Percentiles rank a stretch among this genome's conserved stretches.
These are phyloP conservation scores for Hydrolagus colliei DNA, from an alignment of 2,797 vertebrate genomes.

Conservation along the genomic window DNA sequence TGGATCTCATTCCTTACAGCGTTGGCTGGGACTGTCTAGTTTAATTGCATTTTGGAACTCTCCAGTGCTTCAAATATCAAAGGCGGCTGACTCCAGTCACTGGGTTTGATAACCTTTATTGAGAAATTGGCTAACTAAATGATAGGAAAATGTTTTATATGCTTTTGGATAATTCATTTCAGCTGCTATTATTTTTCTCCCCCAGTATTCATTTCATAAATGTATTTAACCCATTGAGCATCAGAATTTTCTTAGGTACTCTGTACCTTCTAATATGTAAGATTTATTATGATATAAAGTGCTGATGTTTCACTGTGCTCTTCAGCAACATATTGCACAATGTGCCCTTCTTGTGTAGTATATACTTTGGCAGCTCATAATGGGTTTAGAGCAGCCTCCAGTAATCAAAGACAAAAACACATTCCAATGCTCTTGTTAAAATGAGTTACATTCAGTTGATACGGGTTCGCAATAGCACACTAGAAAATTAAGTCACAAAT, in stretches of 20 bases:
- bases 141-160: not conserved
- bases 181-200: no score
- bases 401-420: not conserved
- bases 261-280: no score
- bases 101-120: not conserved
- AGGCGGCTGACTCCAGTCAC: not conserved
- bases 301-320: no score
- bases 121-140: not conserved
- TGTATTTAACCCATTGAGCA: not conserved
- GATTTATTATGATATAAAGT: no score
- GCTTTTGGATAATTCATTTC: not conserved
- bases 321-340: no score
- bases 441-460: constrained; percentile 3
- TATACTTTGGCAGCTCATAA: no score
- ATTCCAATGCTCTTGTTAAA: not conserved
- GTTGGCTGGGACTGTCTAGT: not conserved
- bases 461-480: not conserved
- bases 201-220: not conserved
- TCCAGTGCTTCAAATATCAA: not conserved
- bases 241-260: not conserved
- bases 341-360: no score
- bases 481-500: not conserved
- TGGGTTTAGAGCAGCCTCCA: not conserved
- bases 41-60: not conserved
- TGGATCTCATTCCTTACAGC: not conserved